Percentiles rank a stretch among this genome's conserved stretches.
These are phyloP conservation scores for Trinorchestia longiramus DNA, from an alignment of 1,140 invertebrate species.

Conservation along the genomic window DNA sequence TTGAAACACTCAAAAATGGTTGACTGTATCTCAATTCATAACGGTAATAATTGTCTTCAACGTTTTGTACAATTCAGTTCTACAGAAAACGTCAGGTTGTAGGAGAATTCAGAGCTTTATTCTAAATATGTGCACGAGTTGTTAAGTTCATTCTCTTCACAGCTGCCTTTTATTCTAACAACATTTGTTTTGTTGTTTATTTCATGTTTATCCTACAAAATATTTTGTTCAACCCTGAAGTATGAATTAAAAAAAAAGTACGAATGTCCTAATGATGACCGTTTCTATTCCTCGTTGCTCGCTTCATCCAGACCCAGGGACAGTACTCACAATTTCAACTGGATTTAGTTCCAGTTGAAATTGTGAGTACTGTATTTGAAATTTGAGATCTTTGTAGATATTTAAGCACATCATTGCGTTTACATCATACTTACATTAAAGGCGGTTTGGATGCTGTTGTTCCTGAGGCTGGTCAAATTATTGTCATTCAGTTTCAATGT, in stretches of 20 bases:
- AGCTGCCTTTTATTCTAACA: background rate
- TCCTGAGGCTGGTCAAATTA: background rate
- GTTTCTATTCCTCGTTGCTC: background rate
- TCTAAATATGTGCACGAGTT: background rate
- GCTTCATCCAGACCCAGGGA: background rate
- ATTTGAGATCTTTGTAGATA: too few species aligned
- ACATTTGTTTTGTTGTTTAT: background rate
- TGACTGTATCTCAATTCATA: background rate
- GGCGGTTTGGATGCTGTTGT: background rate
- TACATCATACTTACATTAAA: background rate
- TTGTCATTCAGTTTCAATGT: background rate
- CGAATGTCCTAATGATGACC: background rate
- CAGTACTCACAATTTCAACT: too few species aligned
- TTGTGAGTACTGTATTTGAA: too few species aligned
- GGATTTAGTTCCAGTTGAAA: too few species aligned
- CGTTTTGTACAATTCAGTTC: too few species aligned
- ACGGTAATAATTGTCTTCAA: background rate
- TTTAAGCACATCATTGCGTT: too few species aligned
- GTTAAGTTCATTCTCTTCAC: background rate
- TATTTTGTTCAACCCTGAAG: background rate
- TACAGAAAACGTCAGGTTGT: too few species aligned
- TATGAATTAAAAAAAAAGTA: background rate
- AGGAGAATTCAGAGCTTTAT: too few species aligned
- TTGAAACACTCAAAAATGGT: background rate
- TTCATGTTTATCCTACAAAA: background rate